These are phyloP conservation scores for Anisognathus igniventris DNA, from an alignment of 2,797 vertebrate species.

Conservation along the genomic window DNA sequence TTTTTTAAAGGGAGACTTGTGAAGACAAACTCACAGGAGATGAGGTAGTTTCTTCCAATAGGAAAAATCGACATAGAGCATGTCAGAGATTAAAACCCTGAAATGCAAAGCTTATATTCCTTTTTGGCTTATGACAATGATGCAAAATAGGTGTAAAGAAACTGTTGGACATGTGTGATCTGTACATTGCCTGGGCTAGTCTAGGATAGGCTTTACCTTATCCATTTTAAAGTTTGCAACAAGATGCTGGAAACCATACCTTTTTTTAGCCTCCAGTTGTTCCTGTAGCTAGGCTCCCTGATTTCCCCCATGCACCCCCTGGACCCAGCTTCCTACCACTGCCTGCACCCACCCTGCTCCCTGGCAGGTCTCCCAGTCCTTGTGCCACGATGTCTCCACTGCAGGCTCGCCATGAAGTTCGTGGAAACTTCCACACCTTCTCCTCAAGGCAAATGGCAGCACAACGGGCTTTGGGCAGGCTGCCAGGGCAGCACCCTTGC, in stretches of 20 bases:
- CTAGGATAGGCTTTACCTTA: not conserved
- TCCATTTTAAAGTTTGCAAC: not conserved
- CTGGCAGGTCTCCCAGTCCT: not conserved
- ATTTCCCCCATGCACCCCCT: fast-evolving
- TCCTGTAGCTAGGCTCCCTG: not conserved
- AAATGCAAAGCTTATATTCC: not conserved
- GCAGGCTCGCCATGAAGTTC: not conserved
- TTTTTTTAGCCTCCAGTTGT: not conserved
- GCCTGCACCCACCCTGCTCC: not conserved
- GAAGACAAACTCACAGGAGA: not conserved
- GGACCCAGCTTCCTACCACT: fast-evolving
- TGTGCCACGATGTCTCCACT: not conserved
- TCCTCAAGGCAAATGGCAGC: not conserved
- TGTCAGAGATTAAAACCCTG: not conserved
- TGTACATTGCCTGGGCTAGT: not conserved
- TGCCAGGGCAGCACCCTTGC: not conserved
- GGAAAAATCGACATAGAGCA: not conserved
- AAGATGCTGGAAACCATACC: not conserved
- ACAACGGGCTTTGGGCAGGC: not conserved
- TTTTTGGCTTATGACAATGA: not conserved
- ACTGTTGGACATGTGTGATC: not conserved
- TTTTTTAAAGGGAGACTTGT: not conserved
- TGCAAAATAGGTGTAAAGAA: not conserved
- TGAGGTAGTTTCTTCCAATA: not conserved
- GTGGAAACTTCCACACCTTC: not conserved